Evolutionary conservation across 2,888 invertebrate genomes (phyloP), one percentile per base, ranked within the genome.

Genomic region (Macroteleia sp.): DNA sequence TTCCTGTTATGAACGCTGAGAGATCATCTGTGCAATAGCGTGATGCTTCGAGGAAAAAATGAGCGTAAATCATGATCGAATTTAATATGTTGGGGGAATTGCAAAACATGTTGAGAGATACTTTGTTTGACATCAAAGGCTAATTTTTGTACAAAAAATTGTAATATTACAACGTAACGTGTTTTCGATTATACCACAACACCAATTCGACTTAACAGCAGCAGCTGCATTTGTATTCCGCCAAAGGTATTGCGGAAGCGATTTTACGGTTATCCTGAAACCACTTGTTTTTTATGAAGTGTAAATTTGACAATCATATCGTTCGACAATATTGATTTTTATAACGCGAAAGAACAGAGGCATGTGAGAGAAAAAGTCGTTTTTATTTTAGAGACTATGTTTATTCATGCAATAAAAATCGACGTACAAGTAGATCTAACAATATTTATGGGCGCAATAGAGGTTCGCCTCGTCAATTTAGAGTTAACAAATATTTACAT

Each of bases 61-160:
- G 54, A 59, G 39, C 54, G 66, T 66, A 70, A 66, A 71, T 77
- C 71, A 77, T 67, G 77, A 77, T 77, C 71, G 61, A 77, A 71
- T 77, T 77, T 66, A 71, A 56, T 61, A 66, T 32, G 50, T 66
- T 36, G 32, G 46, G 25, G 14, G 30, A 2, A 30, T 76, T 76
- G 59, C 69, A 44, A 69, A 57, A 76, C 48, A 10, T 22, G 2
- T n/a, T 8, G 20, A 17, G 61, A 66, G 30, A 52, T 59, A 12
- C 42, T 10, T 50, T 14, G 52, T 52, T 59, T 67, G 67, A 52
- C 66, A 67, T 46, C 22, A n/a, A 28, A 42, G 20, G 59, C 46
- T 61, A 76, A 69, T n/a, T 69, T 56, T 69, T 34, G 14, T 16
- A 28, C n/a, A 32, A 48, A 48, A 61, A 71, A 61, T 16, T 16